Percentiles rank a stretch among this genome's conserved stretches.
phyloP scores from a whole-genome alignment of 2,888 invertebrate genomes.

The Nephrotoma guestfalica region DNA sequence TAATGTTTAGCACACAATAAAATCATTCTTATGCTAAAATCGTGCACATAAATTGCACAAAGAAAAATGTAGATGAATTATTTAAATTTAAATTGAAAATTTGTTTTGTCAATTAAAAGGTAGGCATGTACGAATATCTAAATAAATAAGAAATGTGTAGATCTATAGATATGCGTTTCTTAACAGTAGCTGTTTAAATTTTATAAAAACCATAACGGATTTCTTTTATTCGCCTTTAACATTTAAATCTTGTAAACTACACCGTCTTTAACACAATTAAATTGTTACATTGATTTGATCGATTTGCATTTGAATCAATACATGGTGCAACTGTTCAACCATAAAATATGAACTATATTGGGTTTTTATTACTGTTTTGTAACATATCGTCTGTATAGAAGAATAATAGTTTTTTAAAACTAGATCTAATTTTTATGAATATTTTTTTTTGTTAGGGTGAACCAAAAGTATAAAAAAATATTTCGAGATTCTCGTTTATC shows the following conservation, averaged over 20 bases:
- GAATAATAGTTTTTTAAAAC: neutral
- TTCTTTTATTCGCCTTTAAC: neutral
- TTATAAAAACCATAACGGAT: neutral
- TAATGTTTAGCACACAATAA: neutral
- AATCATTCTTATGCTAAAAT: neutral
- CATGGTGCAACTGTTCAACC: neutral
- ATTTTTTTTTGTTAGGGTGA: neutral
- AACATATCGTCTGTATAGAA: neutral
- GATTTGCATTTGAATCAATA: neutral
- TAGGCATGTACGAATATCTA: neutral
- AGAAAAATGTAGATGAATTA: neutral
- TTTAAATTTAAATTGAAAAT: neutral
- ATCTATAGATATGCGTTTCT: neutral
- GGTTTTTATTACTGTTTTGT: neutral
- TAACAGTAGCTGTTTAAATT: neutral
- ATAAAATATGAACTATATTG: neutral
- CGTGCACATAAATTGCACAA: neutral
- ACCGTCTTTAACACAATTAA: neutral
- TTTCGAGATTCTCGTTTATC: neutral
- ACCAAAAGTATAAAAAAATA: neutral
- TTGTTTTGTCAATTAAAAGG: neutral
- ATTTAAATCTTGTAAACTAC: neutral
- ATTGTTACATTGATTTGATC: neutral
- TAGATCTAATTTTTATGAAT: neutral
- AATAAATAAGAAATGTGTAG: neutral